Percentiles rank a stretch among this genome's conserved stretches.
Conservation (phyloP, 2,888 invertebrate genomes). For the Podotricha telesiphe region DNA sequence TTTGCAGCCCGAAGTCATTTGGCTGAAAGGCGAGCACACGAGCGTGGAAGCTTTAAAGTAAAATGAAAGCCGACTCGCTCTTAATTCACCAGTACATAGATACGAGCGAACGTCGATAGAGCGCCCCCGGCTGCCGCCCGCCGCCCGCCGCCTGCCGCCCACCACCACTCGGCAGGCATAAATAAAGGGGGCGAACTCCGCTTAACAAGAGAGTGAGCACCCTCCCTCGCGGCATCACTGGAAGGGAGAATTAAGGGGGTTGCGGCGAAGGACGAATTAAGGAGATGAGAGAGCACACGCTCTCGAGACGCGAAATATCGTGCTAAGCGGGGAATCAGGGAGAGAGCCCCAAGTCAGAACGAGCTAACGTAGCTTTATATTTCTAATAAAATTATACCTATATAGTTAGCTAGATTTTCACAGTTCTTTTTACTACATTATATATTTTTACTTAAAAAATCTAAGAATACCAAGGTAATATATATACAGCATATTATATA, state of each 20-base stretch:
- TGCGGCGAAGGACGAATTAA: slow-evolving; percentile 84
- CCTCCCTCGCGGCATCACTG: slow-evolving; percentile 69
- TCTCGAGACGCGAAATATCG: slow-evolving; percentile 79
- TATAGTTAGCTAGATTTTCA: neutral
- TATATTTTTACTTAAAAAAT: neutral
- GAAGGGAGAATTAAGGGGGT: slow-evolving; percentile 78
- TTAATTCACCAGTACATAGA: slow-evolving; percentile 81
- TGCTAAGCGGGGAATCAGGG: slow-evolving; percentile 74
- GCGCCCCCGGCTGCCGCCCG: slow-evolving; percentile 56
- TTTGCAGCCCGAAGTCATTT: slow-evolving; percentile 56
- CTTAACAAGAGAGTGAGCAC: slow-evolving; percentile 78
- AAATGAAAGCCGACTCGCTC: slow-evolving; percentile 84
- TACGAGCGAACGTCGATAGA: slow-evolving; percentile 69
- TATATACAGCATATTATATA: neutral
- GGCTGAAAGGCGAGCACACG: slow-evolving; percentile 81
- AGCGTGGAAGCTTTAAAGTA: slow-evolving; percentile 80
- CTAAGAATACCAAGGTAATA: neutral
- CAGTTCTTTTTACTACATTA: neutral
- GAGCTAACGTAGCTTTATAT: slow-evolving; percentile 38
- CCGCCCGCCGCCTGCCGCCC: slow-evolving; percentile 50
- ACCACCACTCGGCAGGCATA: slow-evolving; percentile 66
- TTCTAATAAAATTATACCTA: slow-evolving; percentile 34
- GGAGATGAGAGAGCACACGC: slow-evolving; percentile 83
- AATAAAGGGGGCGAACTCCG: slow-evolving; percentile 80
- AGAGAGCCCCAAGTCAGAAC: slow-evolving; percentile 42